Conservation (phyloP, 2,113 vertebrate genomes). For the Coracopsis vasa region DNA sequence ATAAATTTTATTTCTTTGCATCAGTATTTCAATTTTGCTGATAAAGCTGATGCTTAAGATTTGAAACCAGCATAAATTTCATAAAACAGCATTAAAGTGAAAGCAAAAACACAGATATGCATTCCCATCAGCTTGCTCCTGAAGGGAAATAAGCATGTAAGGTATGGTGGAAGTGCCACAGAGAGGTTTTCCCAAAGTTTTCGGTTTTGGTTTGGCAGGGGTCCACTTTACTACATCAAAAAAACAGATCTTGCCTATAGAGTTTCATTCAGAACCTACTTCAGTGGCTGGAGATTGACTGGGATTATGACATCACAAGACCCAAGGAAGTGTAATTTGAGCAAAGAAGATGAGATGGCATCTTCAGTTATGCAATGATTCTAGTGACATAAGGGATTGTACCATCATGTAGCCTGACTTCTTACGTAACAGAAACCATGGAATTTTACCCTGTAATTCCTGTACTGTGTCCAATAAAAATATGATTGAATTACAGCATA, state of each 20-base stretch:
- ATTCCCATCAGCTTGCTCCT: not conserved
- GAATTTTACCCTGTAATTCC: slow-evolving; percentile 25
- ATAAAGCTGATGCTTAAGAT: not conserved
- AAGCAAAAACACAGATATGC: not conserved
- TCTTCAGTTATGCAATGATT: not conserved
- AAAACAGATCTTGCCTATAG: not conserved
- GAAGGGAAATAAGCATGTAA: not conserved
- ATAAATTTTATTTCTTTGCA: not conserved
- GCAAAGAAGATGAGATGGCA: not conserved
- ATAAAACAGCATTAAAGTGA: not conserved
- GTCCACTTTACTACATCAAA: not conserved
- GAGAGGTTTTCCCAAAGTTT: not conserved
- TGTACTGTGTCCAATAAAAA: slow-evolving; percentile 46
- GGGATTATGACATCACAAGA: not conserved
- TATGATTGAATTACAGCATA: slow-evolving; percentile 1
- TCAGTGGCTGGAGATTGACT: not conserved
- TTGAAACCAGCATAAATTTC: not conserved
- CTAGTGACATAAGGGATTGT: not conserved
- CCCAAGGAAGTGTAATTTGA: not conserved
- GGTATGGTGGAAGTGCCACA: not conserved
- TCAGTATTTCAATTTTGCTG: not conserved
- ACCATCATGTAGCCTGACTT: not conserved
- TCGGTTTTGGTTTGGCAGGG: not conserved
- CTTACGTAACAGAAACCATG: slow-evolving; percentile 18
- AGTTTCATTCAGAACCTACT: not conserved